Evolutionary conservation across 2,888 invertebrate genomes (phyloP), one percentile per base, ranked within the genome.

Genomic region (Tachystola acroxantha): DNA sequence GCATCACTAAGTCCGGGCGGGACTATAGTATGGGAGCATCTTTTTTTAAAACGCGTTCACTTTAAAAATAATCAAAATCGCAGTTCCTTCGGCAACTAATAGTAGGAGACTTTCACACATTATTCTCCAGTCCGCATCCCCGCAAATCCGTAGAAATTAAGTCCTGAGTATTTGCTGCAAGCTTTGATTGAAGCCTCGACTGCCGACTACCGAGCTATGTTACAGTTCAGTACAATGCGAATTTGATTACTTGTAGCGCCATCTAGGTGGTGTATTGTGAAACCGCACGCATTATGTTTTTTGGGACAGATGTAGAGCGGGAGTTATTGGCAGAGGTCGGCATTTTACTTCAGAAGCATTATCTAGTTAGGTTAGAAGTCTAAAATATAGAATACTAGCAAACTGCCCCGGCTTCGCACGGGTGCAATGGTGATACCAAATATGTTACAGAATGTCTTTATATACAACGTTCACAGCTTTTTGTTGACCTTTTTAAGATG

Each of bases 131-230:
- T 53, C 53, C 52, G 46, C 48, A 46, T 48, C 48, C 50, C 49
- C 42, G 47, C 49, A 57, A 61, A 63, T 58, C 63, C 61, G 52
- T 46, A 50, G 63, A 63, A 58, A 63, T 63, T 63, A 63, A 63
- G 48, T 56, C 46, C 53, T 29, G 36, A 41, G 53, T 54, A 51
- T 59, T 63, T 57, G 48, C 57, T 24, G 37, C 37, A 26, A 43
- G 51, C 43, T 41, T 42, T 45, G 43, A 34, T 42, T 45, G 43
- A 34, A 30, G 26, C 11, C 36, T 29, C 16, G 16, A 16, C 16
- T 16, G 16, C 16, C 16, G 16, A n/a, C n/a, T n/a, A 19, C 22
- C 34, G 14, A 22, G 32, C 32, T 25, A 11, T 11, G 25, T 20
- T 20, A 31, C 20, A 6, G 20, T 20, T 20, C 20, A 10, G 32